phyloP scores from a whole-genome alignment of 2,113 vertebrate species.

The Tupaia chinensis region DNA sequence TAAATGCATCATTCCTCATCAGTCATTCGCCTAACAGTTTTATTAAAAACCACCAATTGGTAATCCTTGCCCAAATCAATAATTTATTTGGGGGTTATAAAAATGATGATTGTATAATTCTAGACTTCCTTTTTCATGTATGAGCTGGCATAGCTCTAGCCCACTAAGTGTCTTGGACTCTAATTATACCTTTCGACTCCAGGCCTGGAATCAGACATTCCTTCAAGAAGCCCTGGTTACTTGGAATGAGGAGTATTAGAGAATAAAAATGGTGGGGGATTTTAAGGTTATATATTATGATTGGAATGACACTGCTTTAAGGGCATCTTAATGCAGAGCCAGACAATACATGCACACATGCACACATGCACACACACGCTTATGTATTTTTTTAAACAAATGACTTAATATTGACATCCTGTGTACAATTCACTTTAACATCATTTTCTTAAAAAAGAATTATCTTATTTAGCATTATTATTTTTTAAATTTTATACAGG shows the following conservation, averaged over 20 bases:
- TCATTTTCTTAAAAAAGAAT: not conserved
- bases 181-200: constrained; percentile 23
- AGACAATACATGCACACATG: not conserved
- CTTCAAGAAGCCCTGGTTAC: constrained; percentile 6
- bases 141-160: constrained; percentile 44
- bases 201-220: constrained; percentile 16
- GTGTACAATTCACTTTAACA: constrained; percentile 26
- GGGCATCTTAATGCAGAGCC: constrained; percentile 51
- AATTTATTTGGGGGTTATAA: constrained; percentile 51
- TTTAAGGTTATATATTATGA: constrained; percentile 19
- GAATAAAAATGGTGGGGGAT: not conserved
- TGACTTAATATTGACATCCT: constrained; percentile 21
- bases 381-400: not conserved
- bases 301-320: not conserved
- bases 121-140: constrained; percentile 45
- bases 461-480: too few species aligned
- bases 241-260: constrained; percentile 40
- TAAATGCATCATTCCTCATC: not conserved
- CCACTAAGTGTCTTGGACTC: not conserved
- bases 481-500: too few species aligned
- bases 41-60: not conserved
- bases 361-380: not conserved
- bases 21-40: not conserved
- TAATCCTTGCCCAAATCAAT: constrained; percentile 23
- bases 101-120: constrained; percentile 57